These are phyloP conservation scores for Rhombomys opimus DNA, from an alignment of 2,113 vertebrate species.

Conservation along the genomic window DNA sequence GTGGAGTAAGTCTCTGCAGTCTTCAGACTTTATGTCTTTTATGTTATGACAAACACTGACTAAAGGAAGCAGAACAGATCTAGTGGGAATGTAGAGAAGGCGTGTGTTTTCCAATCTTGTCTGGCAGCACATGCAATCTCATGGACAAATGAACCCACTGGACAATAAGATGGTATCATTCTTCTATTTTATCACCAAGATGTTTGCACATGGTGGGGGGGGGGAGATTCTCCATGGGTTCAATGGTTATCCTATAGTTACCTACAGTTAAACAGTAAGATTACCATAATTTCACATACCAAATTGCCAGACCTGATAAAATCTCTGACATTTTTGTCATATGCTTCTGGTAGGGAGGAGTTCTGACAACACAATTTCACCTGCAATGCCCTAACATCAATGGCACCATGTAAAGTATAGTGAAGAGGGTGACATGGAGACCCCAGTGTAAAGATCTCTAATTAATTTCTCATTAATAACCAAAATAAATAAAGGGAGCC, in stretches of 20 bases:
- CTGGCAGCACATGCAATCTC: background rate
- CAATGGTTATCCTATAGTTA: background rate
- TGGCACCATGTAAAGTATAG: background rate
- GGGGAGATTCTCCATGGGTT: background rate
- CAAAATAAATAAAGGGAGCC: background rate
- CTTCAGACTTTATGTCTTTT: background rate
- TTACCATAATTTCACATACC: background rate
- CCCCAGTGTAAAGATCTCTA: background rate
- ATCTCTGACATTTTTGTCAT: background rate
- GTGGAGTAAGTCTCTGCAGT: background rate
- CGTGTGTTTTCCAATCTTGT: background rate
- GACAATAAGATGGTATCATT: background rate
- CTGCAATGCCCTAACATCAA: background rate
- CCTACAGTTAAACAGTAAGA: background rate
- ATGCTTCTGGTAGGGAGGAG: background rate
- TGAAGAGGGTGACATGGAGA: background rate
- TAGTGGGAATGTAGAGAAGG: background rate
- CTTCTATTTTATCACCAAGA: background rate
- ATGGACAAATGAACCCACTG: background rate
- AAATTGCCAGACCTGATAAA: slow-evolving; percentile 2
- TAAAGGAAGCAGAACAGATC: background rate
- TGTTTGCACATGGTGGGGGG: background rate
- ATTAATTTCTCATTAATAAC: background rate
- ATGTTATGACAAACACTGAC: background rate
- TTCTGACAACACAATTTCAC: background rate